Percentiles rank a stretch among this genome's conserved stretches.
These are phyloP conservation scores for Semicossyphus pulcher DNA, from an alignment of 2,113 vertebrate species.

Conservation along the genomic window DNA sequence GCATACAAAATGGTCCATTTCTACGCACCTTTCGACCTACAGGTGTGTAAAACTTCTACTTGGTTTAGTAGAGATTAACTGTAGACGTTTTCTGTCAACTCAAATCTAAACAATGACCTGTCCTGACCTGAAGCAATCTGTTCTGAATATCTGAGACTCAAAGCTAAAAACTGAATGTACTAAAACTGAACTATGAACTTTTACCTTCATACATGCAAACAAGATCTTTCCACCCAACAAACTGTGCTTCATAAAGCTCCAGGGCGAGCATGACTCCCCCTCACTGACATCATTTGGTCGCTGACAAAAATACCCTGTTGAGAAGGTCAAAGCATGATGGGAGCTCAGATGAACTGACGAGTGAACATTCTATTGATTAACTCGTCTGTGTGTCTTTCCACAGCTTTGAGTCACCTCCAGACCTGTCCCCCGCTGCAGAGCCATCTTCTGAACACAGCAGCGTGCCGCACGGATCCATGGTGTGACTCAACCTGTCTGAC, in stretches of 20 bases:
- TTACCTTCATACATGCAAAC: background rate
- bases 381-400: background rate
- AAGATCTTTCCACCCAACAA: background rate
- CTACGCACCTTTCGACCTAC: too few relatives aligned
- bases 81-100: too few relatives aligned
- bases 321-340: slow-evolving; percentile 50
- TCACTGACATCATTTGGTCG: slow-evolving; percentile 21
- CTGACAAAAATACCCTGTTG: background rate
- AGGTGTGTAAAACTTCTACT: too few relatives aligned
- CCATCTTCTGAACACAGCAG: background rate
- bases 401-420: slow-evolving; percentile 8
- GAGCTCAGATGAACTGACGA: slow-evolving; percentile 21
- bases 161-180: too few relatives aligned
- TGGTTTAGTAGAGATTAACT: too few relatives aligned
- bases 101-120: too few relatives aligned
- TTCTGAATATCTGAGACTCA: too few relatives aligned
- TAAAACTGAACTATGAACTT: too few relatives aligned
- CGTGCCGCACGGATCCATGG: background rate
- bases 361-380: slow-evolving; percentile 41
- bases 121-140: too few relatives aligned
- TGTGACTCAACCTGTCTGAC: slow-evolving; percentile 31
- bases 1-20: too few relatives aligned
- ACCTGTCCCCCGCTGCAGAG: background rate
- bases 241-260: background rate
- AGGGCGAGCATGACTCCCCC: background rate